A percentile compares a stretch with the other conserved stretches of the same genome.
Conservation (phyloP, 2,797 vertebrate genomes). For the Paramormyrops hopkinsi region DNA sequence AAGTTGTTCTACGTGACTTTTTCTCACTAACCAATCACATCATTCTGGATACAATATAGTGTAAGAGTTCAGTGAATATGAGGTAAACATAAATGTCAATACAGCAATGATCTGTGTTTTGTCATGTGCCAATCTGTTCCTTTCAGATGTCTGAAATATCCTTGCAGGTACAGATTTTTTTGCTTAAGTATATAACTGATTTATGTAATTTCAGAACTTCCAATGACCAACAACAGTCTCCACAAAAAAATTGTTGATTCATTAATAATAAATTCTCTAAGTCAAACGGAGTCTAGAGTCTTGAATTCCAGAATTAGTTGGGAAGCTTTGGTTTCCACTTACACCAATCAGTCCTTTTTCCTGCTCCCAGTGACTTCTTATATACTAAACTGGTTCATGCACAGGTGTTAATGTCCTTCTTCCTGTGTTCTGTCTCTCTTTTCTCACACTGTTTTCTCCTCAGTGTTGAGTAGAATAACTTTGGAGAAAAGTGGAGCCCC, state of each 20-base stretch:
- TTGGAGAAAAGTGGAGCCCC: background rate
- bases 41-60: background rate
- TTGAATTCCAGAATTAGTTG: background rate
- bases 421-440: background rate
- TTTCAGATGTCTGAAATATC: background rate
- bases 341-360: background rate
- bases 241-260: background rate
- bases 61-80: background rate
- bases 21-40: background rate
- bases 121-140: background rate
- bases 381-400: background rate
- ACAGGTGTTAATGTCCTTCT: conserved; percentile 1
- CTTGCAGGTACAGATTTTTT: background rate
- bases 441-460: background rate
- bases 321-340: background rate
- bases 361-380: background rate
- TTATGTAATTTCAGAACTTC: background rate
- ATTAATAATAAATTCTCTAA: background rate
- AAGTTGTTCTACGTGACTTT: background rate
- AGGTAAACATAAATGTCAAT: background rate
- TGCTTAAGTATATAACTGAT: background rate
- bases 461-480: conserved; percentile 1
- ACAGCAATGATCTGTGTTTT: background rate
- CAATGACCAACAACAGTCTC: background rate
- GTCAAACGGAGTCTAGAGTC: background rate